Evolutionary conservation across 2,888 invertebrate species (phyloP).

Genomic region (Acleris holmiana): DNA sequence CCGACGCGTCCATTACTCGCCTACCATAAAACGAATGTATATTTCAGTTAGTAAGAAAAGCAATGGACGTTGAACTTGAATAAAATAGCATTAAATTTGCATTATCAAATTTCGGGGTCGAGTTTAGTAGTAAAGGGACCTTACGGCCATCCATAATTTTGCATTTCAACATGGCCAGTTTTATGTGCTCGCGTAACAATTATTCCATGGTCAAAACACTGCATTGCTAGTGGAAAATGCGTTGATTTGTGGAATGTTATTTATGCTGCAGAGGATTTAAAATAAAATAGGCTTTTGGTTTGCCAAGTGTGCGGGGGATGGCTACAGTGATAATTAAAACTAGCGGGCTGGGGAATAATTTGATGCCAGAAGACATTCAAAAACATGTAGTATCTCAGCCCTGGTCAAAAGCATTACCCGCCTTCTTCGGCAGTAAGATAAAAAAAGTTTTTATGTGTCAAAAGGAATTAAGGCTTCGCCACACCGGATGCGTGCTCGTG

Average conservation of each 20-base stretch:
- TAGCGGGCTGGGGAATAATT: background rate
- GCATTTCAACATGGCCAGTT: constrained; percentile 38
- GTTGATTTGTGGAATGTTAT: constrained; percentile 37
- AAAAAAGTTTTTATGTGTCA: too few species aligned
- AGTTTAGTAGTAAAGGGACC: constrained; percentile 23
- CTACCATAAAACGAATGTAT: background rate
- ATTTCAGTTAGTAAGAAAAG: background rate
- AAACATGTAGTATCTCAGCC: too few species aligned
- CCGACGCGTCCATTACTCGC: constrained; percentile 12
- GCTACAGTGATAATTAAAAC: constrained; percentile 11
- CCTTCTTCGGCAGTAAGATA: too few species aligned
- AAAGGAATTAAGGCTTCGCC: too few species aligned
- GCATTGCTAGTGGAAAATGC: constrained; percentile 37
- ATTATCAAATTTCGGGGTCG: constrained; percentile 7
- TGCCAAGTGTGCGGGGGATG: constrained; percentile 26
- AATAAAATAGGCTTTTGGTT: constrained; percentile 33
- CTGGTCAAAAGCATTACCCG: too few species aligned
- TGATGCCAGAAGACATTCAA: background rate
- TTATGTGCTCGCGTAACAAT: constrained; percentile 36
- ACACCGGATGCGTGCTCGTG: too few species aligned
- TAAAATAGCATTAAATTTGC: background rate
- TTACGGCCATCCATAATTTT: constrained; percentile 38
- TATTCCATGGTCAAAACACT: constrained; percentile 38
- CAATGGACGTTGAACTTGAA: constrained; percentile 8
- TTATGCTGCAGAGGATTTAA: constrained; percentile 17